phyloP scores from a whole-genome alignment of 2,797 vertebrate genomes.

The Notoglanidium macrostoma region DNA sequence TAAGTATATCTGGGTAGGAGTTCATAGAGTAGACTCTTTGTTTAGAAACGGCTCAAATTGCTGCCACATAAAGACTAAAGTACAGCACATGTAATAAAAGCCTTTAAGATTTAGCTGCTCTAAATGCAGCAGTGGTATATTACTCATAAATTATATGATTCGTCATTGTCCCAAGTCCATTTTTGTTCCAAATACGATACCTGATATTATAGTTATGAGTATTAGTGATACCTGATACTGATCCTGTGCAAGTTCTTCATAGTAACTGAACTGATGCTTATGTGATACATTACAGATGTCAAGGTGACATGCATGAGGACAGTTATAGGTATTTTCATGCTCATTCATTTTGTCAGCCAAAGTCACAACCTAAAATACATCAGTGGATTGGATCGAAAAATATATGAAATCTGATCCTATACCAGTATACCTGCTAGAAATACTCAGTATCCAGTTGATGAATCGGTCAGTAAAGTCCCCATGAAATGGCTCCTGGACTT shows the following conservation, averaged over 20 bases:
- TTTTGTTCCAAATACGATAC: neutral
- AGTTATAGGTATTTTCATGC: neutral
- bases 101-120: neutral
- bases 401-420: neutral
- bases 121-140: slow-evolving; percentile 16
- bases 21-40: slow-evolving; percentile 38
- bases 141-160: neutral
- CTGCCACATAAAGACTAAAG: slow-evolving; percentile 8
- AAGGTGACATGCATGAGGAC: neutral
- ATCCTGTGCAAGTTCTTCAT: neutral
- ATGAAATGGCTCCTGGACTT: neutral
- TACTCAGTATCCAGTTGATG: neutral
- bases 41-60: slow-evolving; percentile 50
- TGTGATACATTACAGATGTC: neutral
- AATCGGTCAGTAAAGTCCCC: neutral
- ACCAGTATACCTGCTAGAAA: neutral
- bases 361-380: neutral
- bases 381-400: neutral
- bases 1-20: slow-evolving; percentile 50
- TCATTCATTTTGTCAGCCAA: neutral
- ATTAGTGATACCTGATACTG: neutral
- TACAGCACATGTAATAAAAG: slow-evolving; percentile 1
- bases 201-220: slow-evolving; percentile 3
- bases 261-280: neutral
- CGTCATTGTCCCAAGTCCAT: neutral